A percentile compares a stretch with the other conserved stretches of the same genome.
Evolutionary conservation across 2,888 invertebrate species (phyloP).

Genomic region (Pharmacophagus antenor): DNA sequence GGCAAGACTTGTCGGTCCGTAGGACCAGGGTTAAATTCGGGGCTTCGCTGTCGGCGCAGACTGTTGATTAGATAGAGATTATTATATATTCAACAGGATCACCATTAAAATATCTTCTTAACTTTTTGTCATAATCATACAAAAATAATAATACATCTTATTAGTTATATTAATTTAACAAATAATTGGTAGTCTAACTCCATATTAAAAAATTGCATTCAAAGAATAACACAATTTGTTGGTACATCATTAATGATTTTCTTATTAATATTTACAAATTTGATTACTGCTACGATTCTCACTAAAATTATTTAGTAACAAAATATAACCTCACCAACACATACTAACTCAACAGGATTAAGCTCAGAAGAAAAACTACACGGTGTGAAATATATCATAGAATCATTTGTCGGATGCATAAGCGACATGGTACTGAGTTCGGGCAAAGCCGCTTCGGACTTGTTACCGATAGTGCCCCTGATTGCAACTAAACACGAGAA

Average conservation of each 20-base stretch:
- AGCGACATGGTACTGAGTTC: constrained; percentile 92
- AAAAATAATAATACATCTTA: no score
- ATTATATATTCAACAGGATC: no score
- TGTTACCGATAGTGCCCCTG: constrained; percentile 89
- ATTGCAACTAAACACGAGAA: constrained; percentile 94
- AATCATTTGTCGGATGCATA: constrained; percentile 95
- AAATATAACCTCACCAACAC: background rate
- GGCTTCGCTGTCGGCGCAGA: no score
- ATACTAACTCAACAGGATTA: constrained; percentile 81
- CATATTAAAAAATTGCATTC: background rate
- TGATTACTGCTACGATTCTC: no score
- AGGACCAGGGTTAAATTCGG: no score
- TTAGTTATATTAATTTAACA: background rate
- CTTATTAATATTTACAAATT: background rate
- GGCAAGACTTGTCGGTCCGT: no score
- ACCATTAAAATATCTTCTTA: no score
- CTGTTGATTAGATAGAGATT: no score
- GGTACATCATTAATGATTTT: background rate
- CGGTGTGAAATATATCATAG: constrained; percentile 95
- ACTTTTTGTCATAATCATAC: no score
- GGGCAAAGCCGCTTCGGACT: constrained; percentile 91
- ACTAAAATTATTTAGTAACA: no score
- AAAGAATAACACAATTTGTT: background rate
- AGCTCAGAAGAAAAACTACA: constrained; percentile 93
- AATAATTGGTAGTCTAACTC: background rate